Percentiles rank a stretch among this genome's conserved stretches.
Conservation (phyloP, 1,140 invertebrate genomes). For the Zaprionus lachaisei region DNA sequence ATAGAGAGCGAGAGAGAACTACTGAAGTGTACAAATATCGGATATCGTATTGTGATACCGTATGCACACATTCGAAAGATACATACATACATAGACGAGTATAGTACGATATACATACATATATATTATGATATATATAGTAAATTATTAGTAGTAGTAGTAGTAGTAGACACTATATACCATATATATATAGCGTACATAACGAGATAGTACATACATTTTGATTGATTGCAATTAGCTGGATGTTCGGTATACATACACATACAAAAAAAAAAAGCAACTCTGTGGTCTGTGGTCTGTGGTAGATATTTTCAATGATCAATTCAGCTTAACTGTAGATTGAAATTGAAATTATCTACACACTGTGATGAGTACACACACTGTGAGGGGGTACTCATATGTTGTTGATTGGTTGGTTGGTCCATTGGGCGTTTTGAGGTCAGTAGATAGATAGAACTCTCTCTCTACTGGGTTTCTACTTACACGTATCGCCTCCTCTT, state of each 20-base stretch:
- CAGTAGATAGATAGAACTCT: too few relatives aligned
- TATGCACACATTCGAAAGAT: constrained; percentile 46
- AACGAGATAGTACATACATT: constrained; percentile 14
- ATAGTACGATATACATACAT: neutral
- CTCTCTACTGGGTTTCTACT: constrained; percentile 76
- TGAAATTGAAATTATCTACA: constrained; percentile 82
- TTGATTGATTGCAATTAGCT: constrained; percentile 2
- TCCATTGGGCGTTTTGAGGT: constrained; percentile 35
- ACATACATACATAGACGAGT: constrained; percentile 6
- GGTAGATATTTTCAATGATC: constrained; percentile 78
- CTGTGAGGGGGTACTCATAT: too few relatives aligned
- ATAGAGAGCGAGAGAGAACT: constrained; percentile 10
- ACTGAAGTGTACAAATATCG: constrained; percentile 24
- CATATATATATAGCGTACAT: neutral
- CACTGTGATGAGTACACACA: neutral
- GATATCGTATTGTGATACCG: constrained; percentile 38
- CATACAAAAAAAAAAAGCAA: constrained; percentile 81
- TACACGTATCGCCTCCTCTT: constrained; percentile 95
- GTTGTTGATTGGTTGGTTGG: constrained; percentile 21
- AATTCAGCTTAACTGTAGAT: constrained; percentile 51
- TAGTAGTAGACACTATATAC: neutral
- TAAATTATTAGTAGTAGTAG: neutral
- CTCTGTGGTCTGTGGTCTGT: constrained; percentile 66
- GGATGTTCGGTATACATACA: constrained; percentile 63
- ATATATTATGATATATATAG: constrained; percentile 39